Evolutionary conservation across 1,140 invertebrate genomes (phyloP).

Genomic region (Trichonephila inaurata): DNA sequence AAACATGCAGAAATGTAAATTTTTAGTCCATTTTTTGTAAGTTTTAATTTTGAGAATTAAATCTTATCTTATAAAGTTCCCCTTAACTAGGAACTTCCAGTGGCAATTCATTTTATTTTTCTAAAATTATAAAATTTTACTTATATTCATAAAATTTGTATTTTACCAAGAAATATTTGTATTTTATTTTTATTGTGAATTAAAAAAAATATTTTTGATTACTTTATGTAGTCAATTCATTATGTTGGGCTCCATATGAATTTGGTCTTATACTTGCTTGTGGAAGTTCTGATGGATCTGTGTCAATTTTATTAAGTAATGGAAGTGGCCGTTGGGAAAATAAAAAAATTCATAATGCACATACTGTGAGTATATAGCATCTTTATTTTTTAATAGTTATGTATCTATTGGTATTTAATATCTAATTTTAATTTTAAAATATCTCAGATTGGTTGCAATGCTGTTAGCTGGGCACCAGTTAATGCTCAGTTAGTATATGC

Average conservation of each 20-base stretch:
- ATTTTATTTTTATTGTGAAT: background rate
- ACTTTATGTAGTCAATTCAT: slow-evolving; percentile 90
- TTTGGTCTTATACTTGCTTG: slow-evolving; percentile 96
- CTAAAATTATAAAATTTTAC: no score
- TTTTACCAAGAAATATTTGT: background rate
- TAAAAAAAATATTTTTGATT: no score
- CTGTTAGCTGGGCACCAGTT: slow-evolving; percentile 97
- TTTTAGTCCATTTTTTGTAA: no score
- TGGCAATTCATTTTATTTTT: no score
- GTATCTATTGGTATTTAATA: background rate
- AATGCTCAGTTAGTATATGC: slow-evolving; percentile 82
- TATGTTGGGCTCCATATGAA: slow-evolving; percentile 97
- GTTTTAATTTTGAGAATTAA: no score
- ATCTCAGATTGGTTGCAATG: slow-evolving; percentile 96
- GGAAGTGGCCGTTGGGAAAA: slow-evolving; percentile 92
- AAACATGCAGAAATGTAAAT: no score
- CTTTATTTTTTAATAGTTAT: background rate
- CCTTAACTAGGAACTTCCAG: no score
- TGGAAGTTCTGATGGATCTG: slow-evolving; percentile 97
- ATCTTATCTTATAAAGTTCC: no score
- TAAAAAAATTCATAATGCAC: slow-evolving; percentile 89
- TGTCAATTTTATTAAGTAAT: slow-evolving; percentile 82
- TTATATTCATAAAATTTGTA: no score
- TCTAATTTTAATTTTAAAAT: slow-evolving; percentile 81
- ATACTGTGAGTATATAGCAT: slow-evolving; percentile 82